Base-by-base conservation (phyloP, 2,888 invertebrate species). In the Hesperia comma region DNA sequence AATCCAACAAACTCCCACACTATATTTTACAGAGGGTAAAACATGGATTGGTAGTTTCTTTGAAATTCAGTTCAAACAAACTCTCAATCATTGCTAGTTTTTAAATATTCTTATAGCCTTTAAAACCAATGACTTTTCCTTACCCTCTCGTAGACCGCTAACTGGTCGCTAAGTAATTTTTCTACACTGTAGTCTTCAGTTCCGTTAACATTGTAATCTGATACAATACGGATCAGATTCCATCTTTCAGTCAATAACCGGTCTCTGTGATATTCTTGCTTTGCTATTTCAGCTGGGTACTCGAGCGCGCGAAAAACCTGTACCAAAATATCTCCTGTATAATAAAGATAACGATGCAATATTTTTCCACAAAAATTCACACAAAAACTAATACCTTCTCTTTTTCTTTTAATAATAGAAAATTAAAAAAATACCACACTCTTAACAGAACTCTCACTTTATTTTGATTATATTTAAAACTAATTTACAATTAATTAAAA, bases 281-380 rank as follows among this genome's bases (percentile, higher is more conserved):
- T 95, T 10, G 94, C 93, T 76, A 95, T 84, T 89, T 97, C 97
- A 0, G 95, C 95, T 2, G 97, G 96, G 76, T 95, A 94, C 85
- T 97, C 97, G 69, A 97, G 91, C 57, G 95, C 94, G 53, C 95
- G 94, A 80, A 97, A 97, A 67, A 97, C 95, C 97, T 97, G 81
- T 33, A 82, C 79, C 74, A 62, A 68, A 67, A 26, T 21, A 37
- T 12, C 6, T n/a, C 32, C 15, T 26, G 12, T 8, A 15, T 17
- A 51, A 6, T 1, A 19, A 58, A 8, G 37, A 7, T 37, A 37
- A 26, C 8, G 43, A 1, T 37, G 49, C 19, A 46, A 46, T 17
- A 17, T 46, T 0, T 17, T 17, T 17, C 2, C 46, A 46, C 15
- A n/a, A 10, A 46, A 17, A 46, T 19, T 53, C 7, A 53, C n/a